Percentiles rank a stretch among this genome's conserved stretches.
Evolutionary conservation across 2,797 vertebrate species (phyloP).

Genomic region (Scomberomorus guttatus): DNA sequence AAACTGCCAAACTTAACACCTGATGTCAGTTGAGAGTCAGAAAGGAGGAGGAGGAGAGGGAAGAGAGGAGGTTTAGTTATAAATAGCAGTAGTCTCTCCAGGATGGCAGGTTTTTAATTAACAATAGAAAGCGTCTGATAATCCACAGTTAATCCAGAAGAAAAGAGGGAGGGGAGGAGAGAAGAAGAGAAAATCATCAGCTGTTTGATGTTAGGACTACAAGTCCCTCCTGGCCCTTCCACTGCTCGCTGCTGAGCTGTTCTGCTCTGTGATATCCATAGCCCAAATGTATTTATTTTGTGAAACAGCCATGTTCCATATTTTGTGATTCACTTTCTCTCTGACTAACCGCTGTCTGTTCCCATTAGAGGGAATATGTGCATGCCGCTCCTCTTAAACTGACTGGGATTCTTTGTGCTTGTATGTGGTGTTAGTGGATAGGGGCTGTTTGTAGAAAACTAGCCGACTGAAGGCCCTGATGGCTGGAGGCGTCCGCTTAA

Average conservation of each 20-base stretch:
- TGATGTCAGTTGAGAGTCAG: slow-evolving; percentile 76
- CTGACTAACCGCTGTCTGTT: slow-evolving; percentile 85
- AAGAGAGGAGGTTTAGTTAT: slow-evolving; percentile 73
- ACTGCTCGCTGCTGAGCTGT: slow-evolving; percentile 64
- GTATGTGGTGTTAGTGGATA: slow-evolving; percentile 63
- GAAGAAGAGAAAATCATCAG: slow-evolving; percentile 78
- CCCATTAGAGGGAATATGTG: slow-evolving; percentile 82
- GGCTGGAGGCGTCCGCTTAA: slow-evolving; percentile 74
- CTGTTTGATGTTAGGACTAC: slow-evolving; percentile 83
- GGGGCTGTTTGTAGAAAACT: slow-evolving; percentile 71
- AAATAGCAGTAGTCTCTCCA: slow-evolving; percentile 82
- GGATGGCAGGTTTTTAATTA: slow-evolving; percentile 85
- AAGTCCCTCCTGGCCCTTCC: slow-evolving; percentile 77
- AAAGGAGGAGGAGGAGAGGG: slow-evolving; percentile 56
- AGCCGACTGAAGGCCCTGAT: slow-evolving; percentile 70
- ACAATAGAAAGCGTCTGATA: slow-evolving; percentile 83
- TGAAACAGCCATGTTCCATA: slow-evolving; percentile 79
- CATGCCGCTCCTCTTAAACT: slow-evolving; percentile 69
- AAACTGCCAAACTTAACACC: slow-evolving; percentile 71
- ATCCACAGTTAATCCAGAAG: slow-evolving; percentile 84
- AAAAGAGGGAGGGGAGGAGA: slow-evolving; percentile 79
- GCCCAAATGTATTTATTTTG: slow-evolving; percentile 83
- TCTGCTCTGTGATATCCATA: slow-evolving; percentile 74
- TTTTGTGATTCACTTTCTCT: slow-evolving; percentile 88
- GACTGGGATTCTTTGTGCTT: slow-evolving; percentile 61